phyloP scores from a whole-genome alignment of 2,113 vertebrate species.

The zebrafish (Danio rerio) region DNA sequence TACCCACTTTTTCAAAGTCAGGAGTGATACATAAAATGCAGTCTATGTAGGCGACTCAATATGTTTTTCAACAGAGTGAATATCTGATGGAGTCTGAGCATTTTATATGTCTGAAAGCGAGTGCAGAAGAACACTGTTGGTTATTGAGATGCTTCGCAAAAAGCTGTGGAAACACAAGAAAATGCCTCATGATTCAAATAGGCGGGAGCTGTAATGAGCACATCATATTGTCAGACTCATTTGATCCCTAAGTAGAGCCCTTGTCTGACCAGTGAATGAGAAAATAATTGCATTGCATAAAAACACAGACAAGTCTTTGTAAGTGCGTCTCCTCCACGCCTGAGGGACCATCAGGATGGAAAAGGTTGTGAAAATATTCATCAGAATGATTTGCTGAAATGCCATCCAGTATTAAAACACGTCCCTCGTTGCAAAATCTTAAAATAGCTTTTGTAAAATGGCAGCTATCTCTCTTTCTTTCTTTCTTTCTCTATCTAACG shows the following conservation, averaged over 20 bases:
- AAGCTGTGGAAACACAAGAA: background rate
- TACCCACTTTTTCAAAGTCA: background rate
- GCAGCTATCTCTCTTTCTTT: constrained; percentile 1
- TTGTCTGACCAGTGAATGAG: constrained; percentile 17
- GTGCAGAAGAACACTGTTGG: background rate
- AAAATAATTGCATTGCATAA: constrained; percentile 20
- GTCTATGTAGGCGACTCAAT: background rate
- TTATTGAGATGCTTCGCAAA: background rate
- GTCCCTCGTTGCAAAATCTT: constrained; percentile 46
- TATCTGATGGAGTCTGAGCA: background rate
- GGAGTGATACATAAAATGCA: background rate
- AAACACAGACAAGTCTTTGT: constrained; percentile 45
- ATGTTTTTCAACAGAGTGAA: background rate
- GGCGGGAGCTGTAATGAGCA: constrained; percentile 7
- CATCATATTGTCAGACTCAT: constrained; percentile 25
- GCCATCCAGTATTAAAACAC: constrained; percentile 53
- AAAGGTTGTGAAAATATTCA: constrained; percentile 57
- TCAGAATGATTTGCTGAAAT: constrained; percentile 61
- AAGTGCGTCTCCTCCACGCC: constrained; percentile 50
- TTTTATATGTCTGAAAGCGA: background rate
- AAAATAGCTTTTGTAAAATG: constrained; percentile 52
- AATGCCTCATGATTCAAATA: constrained; percentile 16
- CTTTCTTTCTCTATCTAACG: background rate
- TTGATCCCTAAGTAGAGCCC: constrained; percentile 15
- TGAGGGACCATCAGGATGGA: constrained; percentile 38